phyloP scores from a whole-genome alignment of 2,888 invertebrate genomes.

The Trilocha varians region DNA sequence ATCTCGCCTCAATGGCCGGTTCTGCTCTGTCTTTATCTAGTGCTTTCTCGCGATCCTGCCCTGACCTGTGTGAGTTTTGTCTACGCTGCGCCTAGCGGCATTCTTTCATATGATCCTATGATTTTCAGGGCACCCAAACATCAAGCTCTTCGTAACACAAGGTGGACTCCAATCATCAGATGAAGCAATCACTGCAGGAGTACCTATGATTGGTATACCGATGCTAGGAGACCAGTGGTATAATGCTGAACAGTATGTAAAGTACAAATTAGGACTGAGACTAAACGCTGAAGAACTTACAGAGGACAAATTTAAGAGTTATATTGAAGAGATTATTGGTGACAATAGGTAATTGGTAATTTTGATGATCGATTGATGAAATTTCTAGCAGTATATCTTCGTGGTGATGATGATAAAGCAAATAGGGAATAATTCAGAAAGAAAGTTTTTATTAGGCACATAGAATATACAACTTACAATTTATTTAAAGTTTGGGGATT shows the following conservation, averaged over 20 bases:
- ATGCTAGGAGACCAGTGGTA: slow-evolving; percentile 48
- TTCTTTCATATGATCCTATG: too few species aligned
- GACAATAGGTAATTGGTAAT: slow-evolving; percentile 20
- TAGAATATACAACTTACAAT: too few species aligned
- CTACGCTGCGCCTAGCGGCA: too few species aligned
- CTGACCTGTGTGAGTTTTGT: too few species aligned
- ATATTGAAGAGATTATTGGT: slow-evolving; percentile 21
- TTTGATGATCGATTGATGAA: background rate
- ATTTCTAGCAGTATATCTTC: too few species aligned
- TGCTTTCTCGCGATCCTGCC: too few species aligned
- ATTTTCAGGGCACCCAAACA: slow-evolving; percentile 46
- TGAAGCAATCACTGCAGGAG: slow-evolving; percentile 44
- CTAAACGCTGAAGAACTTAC: slow-evolving; percentile 29
- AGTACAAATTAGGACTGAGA: slow-evolving; percentile 31
- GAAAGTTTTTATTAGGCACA: too few species aligned
- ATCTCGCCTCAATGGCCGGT: too few species aligned
- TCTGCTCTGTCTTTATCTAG: too few species aligned
- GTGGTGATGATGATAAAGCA: too few species aligned
- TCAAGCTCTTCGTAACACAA: slow-evolving; percentile 52
- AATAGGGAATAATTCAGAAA: too few species aligned
- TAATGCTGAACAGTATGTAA: slow-evolving; percentile 34
- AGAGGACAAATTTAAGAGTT: slow-evolving; percentile 20
- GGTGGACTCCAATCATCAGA: slow-evolving; percentile 54
- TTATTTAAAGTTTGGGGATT: too few species aligned
- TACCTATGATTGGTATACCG: slow-evolving; percentile 48